A percentile compares a stretch with the other conserved stretches of the same genome.
phyloP scores from a whole-genome alignment of 2,797 vertebrate species.

The Bufotes viridis region DNA sequence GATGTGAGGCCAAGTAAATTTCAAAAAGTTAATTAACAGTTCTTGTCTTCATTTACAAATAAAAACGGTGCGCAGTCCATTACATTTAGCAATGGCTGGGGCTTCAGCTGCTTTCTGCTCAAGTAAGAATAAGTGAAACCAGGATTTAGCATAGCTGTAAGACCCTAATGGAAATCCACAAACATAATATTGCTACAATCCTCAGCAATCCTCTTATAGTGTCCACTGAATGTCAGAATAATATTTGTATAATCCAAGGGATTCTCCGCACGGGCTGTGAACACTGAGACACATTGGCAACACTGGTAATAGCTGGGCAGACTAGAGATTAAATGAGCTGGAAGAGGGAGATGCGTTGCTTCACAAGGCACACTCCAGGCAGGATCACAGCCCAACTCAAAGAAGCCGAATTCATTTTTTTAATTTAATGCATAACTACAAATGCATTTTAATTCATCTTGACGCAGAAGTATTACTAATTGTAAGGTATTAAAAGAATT shows the following conservation, averaged over 20 bases:
- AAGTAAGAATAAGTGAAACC: conserved; percentile 20
- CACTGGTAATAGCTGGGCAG: background rate
- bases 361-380: background rate
- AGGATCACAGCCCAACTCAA: background rate
- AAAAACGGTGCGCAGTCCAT: background rate
- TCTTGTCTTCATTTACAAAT: background rate
- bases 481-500: background rate
- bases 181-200: conserved; percentile 55
- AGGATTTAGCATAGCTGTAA: conserved; percentile 41
- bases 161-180: conserved; percentile 50
- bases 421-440: background rate
- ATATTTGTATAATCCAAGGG: conserved; percentile 55
- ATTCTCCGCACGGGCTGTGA: conserved; percentile 13
- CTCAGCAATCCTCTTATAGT: conserved; percentile 52
- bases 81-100: background rate
- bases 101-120: background rate
- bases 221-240: conserved; percentile 49
- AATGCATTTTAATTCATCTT: background rate
- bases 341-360: background rate
- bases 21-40: background rate
- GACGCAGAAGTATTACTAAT: background rate
- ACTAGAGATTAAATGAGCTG: conserved; percentile 1
- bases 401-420: background rate
- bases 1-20: background rate
- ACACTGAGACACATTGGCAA: background rate